Evolutionary conservation across 2,797 vertebrate genomes (phyloP), one percentile per base, ranked within the genome.

Genomic region (Anguilla marmorata): DNA sequence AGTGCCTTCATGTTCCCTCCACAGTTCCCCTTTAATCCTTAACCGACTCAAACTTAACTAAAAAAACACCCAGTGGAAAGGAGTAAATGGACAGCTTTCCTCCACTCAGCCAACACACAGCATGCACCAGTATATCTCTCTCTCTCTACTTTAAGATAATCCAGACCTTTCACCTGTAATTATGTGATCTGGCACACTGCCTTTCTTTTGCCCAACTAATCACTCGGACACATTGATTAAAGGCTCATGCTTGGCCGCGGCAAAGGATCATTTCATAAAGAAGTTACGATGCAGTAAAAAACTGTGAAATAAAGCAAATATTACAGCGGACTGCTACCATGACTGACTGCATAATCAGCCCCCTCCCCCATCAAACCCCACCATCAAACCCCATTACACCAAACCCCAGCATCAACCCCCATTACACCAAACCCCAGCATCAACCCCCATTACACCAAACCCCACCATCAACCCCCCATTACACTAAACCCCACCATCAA

Each of bases 141-240:
- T 19, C 52, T 83, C 24, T 83, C 41, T 66, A 60, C 83, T 82
- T 30, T 87, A 58, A 60, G 37, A 56, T 58, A 63, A 79, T 87
- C 56, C 30, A 41, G 41, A 80, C 30, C 52, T 37, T 45, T 63
- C 76, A 60, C 41, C 37, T 48, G 19, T 54, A 41, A 63, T 63
- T 66, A 87, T 19, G 2, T 52, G 41, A 27, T 50, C 37, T 48
- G 76, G 58, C 86, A 63, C 33, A 33, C 33, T 16, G 27, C 30
- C 54, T 37, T 19, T 7, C 86, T n/a, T 30, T 41, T 11, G 5
- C 14, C 37, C 24, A 27, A 48, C 41, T 87, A 83, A 82, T 58
- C 19, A 60, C 7, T 37, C 27, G 19, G 16, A 60, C 11, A 21
- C 30, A 11, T 21, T 21, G 27, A 85, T 54, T 58, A 45, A 9